These are phyloP conservation scores for Arctopsyche grandis DNA, from an alignment of 1,140 invertebrate species.

Conservation along the genomic window DNA sequence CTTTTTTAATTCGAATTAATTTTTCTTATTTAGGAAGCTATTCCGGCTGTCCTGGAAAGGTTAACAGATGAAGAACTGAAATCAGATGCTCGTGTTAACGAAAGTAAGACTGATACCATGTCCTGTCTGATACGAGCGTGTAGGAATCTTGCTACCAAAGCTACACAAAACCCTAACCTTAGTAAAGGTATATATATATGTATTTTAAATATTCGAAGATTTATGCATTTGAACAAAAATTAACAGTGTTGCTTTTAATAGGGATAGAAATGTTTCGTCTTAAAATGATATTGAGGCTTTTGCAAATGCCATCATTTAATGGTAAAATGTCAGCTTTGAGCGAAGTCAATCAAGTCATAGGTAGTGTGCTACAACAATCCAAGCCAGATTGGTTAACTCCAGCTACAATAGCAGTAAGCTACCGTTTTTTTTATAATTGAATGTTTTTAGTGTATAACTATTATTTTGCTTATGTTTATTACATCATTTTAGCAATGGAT, in stretches of 20 bases:
- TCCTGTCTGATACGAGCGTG: slow-evolving; percentile 90
- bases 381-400: slow-evolving; percentile 96
- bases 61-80: slow-evolving; percentile 98
- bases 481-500: slow-evolving; percentile 85
- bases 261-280: slow-evolving; percentile 94
- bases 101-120: slow-evolving; percentile 93
- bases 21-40: slow-evolving; percentile 78
- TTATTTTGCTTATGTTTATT: slow-evolving; percentile 44
- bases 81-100: slow-evolving; percentile 92
- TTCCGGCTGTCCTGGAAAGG: slow-evolving; percentile 91
- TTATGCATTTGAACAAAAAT: too few relatives aligned
- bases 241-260: slow-evolving; percentile 57
- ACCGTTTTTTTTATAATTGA: not conserved
- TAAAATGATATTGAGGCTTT: slow-evolving; percentile 94
- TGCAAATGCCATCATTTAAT: slow-evolving; percentile 98
- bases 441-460: slow-evolving; percentile 13
- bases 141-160: slow-evolving; percentile 83
- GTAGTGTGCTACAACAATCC: slow-evolving; percentile 88
- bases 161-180: slow-evolving; percentile 61
- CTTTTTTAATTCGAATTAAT: slow-evolving; percentile 11
- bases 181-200: slow-evolving; percentile 59
- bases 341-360: slow-evolving; percentile 98
- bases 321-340: slow-evolving; percentile 99
- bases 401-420: slow-evolving; percentile 89
- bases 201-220: not conserved